Evolutionary conservation across 2,113 vertebrate species (phyloP).

Genomic region (Gnathochromis pfefferi): DNA sequence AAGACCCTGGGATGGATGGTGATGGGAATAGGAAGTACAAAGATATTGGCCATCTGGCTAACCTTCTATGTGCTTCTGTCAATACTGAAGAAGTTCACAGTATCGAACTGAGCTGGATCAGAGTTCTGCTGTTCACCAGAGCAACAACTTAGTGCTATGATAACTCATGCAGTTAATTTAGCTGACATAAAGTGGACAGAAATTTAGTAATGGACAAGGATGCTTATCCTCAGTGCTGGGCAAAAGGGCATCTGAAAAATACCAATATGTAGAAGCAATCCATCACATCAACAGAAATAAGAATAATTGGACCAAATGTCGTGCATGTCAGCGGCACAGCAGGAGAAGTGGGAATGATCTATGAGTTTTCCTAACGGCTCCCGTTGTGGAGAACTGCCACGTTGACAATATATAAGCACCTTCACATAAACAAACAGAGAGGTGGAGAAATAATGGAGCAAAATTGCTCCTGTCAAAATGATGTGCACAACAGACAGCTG

Average conservation of each 20-base stretch:
- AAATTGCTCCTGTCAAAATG: slow-evolving; percentile 24
- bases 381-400: neutral
- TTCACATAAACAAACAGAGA: neutral
- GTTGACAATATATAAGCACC: neutral
- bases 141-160: neutral
- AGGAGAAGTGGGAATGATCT: slow-evolving; percentile 30
- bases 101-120: neutral
- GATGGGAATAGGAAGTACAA: slow-evolving; percentile 25
- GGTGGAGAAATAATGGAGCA: neutral
- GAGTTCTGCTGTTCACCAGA: neutral
- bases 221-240: neutral
- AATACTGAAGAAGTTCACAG: slow-evolving; percentile 9
- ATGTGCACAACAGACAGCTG: slow-evolving; percentile 36
- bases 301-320: slow-evolving; percentile 30
- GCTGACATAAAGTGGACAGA: neutral
- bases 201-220: neutral
- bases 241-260: neutral
- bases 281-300: slow-evolving; percentile 17
- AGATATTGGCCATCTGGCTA: slow-evolving; percentile 30
- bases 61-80: slow-evolving; percentile 22
- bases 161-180: neutral
- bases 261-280: slow-evolving; percentile 24
- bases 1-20: slow-evolving; percentile 8
- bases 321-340: slow-evolving; percentile 14
- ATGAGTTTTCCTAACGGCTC: slow-evolving; percentile 14